Base-by-base conservation (phyloP, 2,113 vertebrate species). In the Antechinus flavipes region DNA sequence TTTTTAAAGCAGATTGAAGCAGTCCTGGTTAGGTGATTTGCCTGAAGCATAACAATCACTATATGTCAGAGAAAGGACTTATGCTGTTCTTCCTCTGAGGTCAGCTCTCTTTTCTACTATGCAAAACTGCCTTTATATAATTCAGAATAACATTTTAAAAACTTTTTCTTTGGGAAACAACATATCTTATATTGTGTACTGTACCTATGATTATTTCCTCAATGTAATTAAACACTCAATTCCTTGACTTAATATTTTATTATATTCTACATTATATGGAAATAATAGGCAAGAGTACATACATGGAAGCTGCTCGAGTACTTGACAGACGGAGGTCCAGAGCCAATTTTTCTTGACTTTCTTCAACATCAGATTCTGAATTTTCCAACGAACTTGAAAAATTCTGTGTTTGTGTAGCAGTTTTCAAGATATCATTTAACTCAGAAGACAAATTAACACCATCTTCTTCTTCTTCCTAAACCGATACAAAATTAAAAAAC, bases 251-350 rank as follows among this genome's bases (percentile, higher is more conserved):
- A 55, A 90, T 24, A 84, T 58, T 96, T 94, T 94, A 90, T 94
- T 96, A 91, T 53, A 92, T 7, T 84, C 68, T 84, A 84, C 56
- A 95, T 89, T 14, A 95, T 42, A 23, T 53, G 94, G 96, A 94
- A 97, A 94, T 58, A 35, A 95, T 89, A 97, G 93, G 56, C 27
- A 22, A 55, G 42, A 22, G 84, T 9, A 97, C 99, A 2, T 98
- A 99, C 99, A 99, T 99, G 94, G 99, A 99, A 46, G 99, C 99
- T 95, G 99, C 99, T 42, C 99, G 99, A 93, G 99, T 99, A 98
- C 99, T 99, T 95, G 99, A 99, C 94, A 99, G 99, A 76, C 99
- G 98, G 52, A 99, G 99, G 97, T 99, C 99, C 91, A 99, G 98
- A 89, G 99, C 99, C 98, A 99, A 97, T 97, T 99, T 99, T 97